Evolutionary conservation across 1,140 invertebrate genomes (phyloP).

Genomic region (Pogonomyrmex barbatus): DNA sequence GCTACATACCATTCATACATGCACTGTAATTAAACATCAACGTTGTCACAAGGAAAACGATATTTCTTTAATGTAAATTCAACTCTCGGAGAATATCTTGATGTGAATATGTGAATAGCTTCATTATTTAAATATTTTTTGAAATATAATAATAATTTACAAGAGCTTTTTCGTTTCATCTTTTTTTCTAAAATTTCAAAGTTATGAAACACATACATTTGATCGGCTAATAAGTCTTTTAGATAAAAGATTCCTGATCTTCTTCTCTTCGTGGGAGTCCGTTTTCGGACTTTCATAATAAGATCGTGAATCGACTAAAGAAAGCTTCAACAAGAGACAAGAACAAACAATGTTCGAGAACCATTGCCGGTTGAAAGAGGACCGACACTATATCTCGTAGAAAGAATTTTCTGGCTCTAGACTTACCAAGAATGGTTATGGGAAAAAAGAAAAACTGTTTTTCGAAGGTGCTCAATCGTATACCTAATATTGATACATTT

Average conservation of each 20-base stretch:
- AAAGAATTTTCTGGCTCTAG: conserved; percentile 68
- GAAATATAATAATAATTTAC: neutral
- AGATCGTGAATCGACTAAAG: neutral
- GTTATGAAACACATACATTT: neutral
- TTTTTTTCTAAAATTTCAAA: neutral
- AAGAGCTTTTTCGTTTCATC: neutral
- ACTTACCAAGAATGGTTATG: neutral
- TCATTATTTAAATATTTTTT: neutral
- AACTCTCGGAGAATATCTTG: neutral
- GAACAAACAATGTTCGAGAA: conserved; percentile 38
- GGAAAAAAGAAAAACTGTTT: neutral
- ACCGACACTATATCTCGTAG: conserved; percentile 64
- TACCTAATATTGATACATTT: neutral
- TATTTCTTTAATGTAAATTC: neutral
- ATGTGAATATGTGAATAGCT: neutral
- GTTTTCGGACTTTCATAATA: neutral
- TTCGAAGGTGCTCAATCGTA: neutral
- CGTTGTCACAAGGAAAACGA: neutral
- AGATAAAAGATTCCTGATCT: neutral
- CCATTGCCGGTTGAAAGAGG: neutral
- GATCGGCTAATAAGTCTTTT: neutral
- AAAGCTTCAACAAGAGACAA: conserved; percentile 11
- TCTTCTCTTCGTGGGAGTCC: neutral
- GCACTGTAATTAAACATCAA: neutral
- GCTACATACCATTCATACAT: neutral